Evolutionary conservation across 2,888 invertebrate genomes (phyloP), one percentile per base, ranked within the genome.

Genomic region (Temnothorax rugatulus): DNA sequence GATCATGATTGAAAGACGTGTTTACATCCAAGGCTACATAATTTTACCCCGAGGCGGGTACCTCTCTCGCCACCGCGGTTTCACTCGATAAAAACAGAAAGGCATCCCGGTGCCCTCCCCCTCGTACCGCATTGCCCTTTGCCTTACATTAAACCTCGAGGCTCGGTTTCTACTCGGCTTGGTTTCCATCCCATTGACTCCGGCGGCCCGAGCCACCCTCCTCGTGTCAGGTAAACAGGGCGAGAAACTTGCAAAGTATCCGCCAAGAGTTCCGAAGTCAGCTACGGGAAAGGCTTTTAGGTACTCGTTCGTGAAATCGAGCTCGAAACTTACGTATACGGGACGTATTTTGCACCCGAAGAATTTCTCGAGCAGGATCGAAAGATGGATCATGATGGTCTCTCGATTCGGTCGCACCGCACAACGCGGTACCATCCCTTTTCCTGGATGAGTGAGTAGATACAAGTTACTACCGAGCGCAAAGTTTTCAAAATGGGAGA

Each of bases 161-260:
- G 83, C 88, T 89, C 89, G 87, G 90, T 91, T 92, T 93, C 92
- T 90, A 89, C 92, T 90, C 89, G 88, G 91, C 91, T 92, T 90
- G 88, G 91, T 92, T 93, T 93, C 93, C 94, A 89, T 93, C 89
- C 93, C 94, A 94, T 94, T 94, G 94, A 93, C 93, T 91, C 79
- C 86, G 88, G 91, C 86, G 85, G 85, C 74, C 85, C 88, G 86
- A 89, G 89, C 88, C 90, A 87, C 87, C 81, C 85, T 74, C 81
- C 84, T 74, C 87, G 86, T 90, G 89, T 90, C 93, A 93, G 93
- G 94, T 93, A 94, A 94, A 93, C 92, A 94, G 91, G 92, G 84
- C 91, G 92, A 86, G 91, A 90, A 92, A 93, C 93, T 94, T 91
- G 94, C 92, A 92, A 93, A 94, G 92, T 93, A 92, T 92, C 91